Conservation (phyloP, 2,888 invertebrate genomes). For the Stenodema calcarata region DNA sequence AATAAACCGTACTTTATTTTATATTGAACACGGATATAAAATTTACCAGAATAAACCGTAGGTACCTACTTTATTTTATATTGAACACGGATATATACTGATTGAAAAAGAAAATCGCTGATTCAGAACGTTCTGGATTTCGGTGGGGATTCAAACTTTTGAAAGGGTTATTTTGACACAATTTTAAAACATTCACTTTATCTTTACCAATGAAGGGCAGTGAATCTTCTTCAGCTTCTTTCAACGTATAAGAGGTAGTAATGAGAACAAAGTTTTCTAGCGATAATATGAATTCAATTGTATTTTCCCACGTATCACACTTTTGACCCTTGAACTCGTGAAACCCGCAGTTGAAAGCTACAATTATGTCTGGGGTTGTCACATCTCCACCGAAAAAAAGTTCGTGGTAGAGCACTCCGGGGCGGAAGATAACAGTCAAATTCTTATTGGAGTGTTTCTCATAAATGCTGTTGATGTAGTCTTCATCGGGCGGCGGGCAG, state of each 20-base stretch:
- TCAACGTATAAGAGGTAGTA: conserved; percentile 60
- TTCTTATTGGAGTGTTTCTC: not conserved
- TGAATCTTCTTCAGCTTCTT: conserved; percentile 59
- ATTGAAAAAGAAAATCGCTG: conserved; percentile 59
- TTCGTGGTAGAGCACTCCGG: conserved; percentile 21
- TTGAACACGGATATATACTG: conserved; percentile 57
- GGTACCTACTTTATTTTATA: not conserved
- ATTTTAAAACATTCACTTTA: not conserved
- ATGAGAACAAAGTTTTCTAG: conserved; percentile 57
- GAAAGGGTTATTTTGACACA: conserved; percentile 59
- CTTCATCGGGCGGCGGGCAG: conserved; percentile 41
- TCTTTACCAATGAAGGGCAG: not conserved
- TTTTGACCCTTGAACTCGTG: conserved; percentile 58
- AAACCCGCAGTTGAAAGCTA: conserved; percentile 61
- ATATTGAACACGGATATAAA: too few species aligned
- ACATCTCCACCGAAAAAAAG: not conserved
- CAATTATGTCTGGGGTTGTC: conserved; percentile 59
- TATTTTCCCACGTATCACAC: conserved; percentile 59
- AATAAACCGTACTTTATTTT: too few species aligned
- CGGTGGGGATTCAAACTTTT: conserved; percentile 58
- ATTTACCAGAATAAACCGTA: too few species aligned
- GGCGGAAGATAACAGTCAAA: not conserved
- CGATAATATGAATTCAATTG: conserved; percentile 58
- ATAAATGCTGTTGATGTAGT: not conserved
- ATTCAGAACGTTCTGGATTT: conserved; percentile 58